Conservation (phyloP, 2,888 invertebrate genomes). For the Sphaerophoria rueppellii region DNA sequence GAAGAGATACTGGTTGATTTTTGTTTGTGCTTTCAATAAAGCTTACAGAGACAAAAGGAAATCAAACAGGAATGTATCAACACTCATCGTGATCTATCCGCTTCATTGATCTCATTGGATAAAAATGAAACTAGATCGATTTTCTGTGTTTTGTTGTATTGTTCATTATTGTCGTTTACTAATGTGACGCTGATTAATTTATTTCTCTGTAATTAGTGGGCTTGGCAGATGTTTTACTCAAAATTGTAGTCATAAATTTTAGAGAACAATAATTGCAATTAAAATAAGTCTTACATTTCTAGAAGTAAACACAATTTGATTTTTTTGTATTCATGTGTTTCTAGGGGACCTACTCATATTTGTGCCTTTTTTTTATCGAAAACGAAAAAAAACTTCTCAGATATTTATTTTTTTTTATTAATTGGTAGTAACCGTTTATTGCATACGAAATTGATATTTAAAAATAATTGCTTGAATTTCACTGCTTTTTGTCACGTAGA, state of each 20-base stretch:
- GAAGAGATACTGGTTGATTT: constrained; percentile 35
- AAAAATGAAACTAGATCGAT: constrained; percentile 39
- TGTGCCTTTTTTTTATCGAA: too few relatives aligned
- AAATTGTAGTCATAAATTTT: too few relatives aligned
- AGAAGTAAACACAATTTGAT: too few relatives aligned
- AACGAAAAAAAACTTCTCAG: not conserved
- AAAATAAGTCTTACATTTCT: too few relatives aligned
- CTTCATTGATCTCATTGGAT: constrained; percentile 42
- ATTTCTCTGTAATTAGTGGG: not conserved
- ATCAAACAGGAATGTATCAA: constrained; percentile 6
- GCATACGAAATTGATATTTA: constrained; percentile 27
- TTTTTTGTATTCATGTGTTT: too few relatives aligned
- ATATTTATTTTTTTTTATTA: not conserved
- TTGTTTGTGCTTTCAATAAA: constrained; percentile 21
- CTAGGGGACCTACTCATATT: too few relatives aligned
- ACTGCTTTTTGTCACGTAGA: constrained; percentile 16
- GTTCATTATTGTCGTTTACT: constrained; percentile 11
- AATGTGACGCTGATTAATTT: not conserved
- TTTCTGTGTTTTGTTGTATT: not conserved
- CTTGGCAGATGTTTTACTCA: not conserved
- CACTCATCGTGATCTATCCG: constrained; percentile 39
- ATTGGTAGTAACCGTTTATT: not conserved
- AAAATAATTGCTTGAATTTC: not conserved
- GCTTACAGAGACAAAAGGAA: constrained; percentile 3
- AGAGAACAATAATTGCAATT: too few relatives aligned